phyloP scores from a whole-genome alignment of 2,113 vertebrate genomes.

The Dissostichus mawsoni region DNA sequence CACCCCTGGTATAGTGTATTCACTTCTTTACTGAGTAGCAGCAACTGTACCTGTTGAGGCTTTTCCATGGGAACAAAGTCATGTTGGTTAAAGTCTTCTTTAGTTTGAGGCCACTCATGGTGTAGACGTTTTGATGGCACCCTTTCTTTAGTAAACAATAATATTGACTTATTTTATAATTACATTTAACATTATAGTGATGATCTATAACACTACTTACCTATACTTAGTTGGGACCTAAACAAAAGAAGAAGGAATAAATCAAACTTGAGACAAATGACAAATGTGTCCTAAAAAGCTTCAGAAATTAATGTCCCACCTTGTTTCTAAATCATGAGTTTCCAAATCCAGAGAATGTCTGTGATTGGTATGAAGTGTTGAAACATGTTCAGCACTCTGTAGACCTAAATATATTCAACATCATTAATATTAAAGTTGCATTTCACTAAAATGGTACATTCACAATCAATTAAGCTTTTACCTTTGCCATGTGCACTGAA shows the following conservation, averaged over 20 bases:
- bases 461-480: conserved; percentile 29
- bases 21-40: background rate
- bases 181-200: background rate
- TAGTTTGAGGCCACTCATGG: conserved; percentile 80
- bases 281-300: background rate
- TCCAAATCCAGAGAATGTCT: conserved; percentile 78
- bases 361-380: background rate
- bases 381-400: conserved; percentile 3
- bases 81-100: conserved; percentile 66
- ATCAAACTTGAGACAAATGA: background rate
- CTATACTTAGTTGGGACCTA: conserved; percentile 38
- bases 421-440: background rate
- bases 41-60: conserved; percentile 64
- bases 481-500: conserved; percentile 30
- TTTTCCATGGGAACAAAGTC: conserved; percentile 67
- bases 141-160: conserved; percentile 47
- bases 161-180: background rate
- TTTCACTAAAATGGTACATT: background rate
- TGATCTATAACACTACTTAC: conserved; percentile 38
- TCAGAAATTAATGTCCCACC: conserved; percentile 31
- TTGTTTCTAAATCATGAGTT: conserved; percentile 38
- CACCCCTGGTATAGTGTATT: background rate
- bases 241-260: background rate
- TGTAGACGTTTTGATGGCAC: conserved; percentile 45
- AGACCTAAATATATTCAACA: conserved; percentile 36